A percentile compares a stretch with the other conserved stretches of the same genome.
These are phyloP conservation scores for Sesia bembeciformis DNA, from an alignment of 2,888 invertebrate species.

Conservation along the genomic window DNA sequence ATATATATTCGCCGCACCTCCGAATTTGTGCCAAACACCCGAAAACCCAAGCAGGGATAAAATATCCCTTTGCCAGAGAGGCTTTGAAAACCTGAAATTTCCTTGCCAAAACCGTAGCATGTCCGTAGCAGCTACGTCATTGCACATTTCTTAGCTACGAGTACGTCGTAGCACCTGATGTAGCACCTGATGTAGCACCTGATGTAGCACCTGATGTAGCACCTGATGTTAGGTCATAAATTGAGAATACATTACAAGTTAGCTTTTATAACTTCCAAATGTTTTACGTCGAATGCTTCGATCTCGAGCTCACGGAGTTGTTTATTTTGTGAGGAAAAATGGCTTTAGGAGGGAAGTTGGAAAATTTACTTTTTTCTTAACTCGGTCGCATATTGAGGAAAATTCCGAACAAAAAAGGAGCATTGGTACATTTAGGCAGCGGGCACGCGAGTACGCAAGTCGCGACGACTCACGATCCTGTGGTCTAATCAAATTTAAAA, in stretches of 20 bases:
- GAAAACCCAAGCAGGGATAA: too few relatives aligned
- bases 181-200: constrained; percentile 1
- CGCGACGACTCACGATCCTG: too few relatives aligned
- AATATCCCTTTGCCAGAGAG: constrained; percentile 6
- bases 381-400: too few relatives aligned
- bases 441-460: too few relatives aligned
- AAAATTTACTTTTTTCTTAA: background rate
- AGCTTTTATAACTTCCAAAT: constrained; percentile 2
- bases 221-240: constrained; percentile 32
- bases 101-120: constrained; percentile 8
- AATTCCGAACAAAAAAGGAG: too few relatives aligned
- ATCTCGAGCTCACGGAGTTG: background rate
- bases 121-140: background rate
- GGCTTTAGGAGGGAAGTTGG: background rate
- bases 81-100: constrained; percentile 10
- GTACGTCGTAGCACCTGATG: constrained; percentile 12
- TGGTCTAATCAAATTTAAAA: too few relatives aligned
- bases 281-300: background rate
- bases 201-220: background rate
- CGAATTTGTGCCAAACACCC: too few relatives aligned
- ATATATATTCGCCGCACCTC: too few relatives aligned
- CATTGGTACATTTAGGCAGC: too few relatives aligned
- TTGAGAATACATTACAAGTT: constrained; percentile 18
- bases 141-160: constrained; percentile 4
- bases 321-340: background rate